Conservation (phyloP, 2,888 invertebrate species). For the Alcis repandata region DNA sequence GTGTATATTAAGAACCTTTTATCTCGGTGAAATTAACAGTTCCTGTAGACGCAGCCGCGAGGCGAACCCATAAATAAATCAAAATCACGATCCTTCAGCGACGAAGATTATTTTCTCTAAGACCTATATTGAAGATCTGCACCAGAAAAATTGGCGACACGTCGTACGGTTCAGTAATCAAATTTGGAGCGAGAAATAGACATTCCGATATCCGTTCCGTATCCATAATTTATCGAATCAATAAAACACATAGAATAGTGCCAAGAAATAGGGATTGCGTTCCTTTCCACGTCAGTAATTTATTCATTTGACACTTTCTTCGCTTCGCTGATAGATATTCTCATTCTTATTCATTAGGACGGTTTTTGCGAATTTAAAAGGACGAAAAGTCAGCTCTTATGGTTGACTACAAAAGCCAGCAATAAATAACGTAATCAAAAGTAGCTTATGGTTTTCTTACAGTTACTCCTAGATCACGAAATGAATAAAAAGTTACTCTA, state of each 20-base stretch:
- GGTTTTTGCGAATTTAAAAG: conserved; percentile 6
- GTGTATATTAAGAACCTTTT: no score
- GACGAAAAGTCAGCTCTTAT: not conserved
- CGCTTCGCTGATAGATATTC: conserved; percentile 16
- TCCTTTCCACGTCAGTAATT: conserved; percentile 23
- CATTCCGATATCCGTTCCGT: conserved; percentile 36
- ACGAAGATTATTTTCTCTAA: not conserved
- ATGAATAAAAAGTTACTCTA: no score
- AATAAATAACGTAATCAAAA: no score
- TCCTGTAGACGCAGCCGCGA: no score
- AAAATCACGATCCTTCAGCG: no score
- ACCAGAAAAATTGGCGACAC: conserved; percentile 32
- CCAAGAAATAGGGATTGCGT: conserved; percentile 36
- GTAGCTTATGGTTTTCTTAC: no score
- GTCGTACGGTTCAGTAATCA: conserved; percentile 39
- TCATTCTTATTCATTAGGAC: conserved; percentile 17
- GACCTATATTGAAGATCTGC: conserved; percentile 15
- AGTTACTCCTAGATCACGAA: no score
- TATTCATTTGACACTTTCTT: conserved; percentile 30
- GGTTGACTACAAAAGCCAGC: not conserved
- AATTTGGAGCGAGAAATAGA: conserved; percentile 38
- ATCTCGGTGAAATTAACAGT: no score
- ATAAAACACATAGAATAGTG: conserved; percentile 39
- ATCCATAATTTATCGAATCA: conserved; percentile 41
- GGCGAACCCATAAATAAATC: not conserved